Percentiles rank a stretch among this genome's conserved stretches.
phyloP scores from a whole-genome alignment of 30 jellyfish, hydroid and myxozoan species.

The Nemopilema nomurai region DNA sequence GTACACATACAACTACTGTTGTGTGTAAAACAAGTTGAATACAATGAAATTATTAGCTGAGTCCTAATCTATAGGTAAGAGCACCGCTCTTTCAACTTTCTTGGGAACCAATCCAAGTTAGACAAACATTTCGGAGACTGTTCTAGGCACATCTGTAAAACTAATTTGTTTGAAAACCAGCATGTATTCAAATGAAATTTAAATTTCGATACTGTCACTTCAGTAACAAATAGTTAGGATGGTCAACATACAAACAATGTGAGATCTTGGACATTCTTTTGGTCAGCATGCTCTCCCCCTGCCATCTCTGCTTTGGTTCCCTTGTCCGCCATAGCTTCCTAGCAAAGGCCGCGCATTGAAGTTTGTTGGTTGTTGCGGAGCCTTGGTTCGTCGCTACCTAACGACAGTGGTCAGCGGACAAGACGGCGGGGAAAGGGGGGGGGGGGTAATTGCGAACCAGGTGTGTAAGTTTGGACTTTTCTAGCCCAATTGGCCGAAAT shows the following conservation, averaged over 20 bases:
- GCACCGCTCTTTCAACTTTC: no score
- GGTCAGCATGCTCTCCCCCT: not conserved
- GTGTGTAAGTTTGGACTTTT: not conserved
- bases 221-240: not conserved
- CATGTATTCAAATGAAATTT: no score
- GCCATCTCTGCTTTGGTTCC: not conserved
- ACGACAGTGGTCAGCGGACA: not conserved
- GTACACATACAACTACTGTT: no score
- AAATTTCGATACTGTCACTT: not conserved
- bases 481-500: not conserved
- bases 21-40: no score
- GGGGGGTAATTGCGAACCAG: not conserved
- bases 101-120: no score
- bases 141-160: no score
- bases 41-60: no score
- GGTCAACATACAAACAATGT: conserved; percentile 15
- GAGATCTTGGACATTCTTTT: conserved; percentile 29
- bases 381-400: not conserved
- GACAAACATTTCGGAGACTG: no score
- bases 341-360: not conserved
- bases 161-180: no score
- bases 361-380: not conserved
- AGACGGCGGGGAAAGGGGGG: not conserved
- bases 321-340: conserved; percentile 1
- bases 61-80: no score